Evolutionary conservation across 2,113 vertebrate species (phyloP).

Genomic region (Paratilapia polleni): DNA sequence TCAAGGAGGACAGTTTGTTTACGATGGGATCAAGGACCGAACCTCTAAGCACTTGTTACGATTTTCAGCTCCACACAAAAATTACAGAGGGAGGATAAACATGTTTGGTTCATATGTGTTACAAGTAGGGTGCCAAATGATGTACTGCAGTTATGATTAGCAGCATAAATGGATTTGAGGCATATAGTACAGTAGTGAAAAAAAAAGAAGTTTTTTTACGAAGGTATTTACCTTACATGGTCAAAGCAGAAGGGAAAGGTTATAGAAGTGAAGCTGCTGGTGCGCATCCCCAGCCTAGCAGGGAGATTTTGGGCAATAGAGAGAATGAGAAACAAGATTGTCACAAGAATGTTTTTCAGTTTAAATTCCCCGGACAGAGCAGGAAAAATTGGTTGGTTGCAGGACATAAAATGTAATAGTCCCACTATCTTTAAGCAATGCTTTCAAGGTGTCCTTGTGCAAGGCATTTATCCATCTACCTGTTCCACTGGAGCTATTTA

Average conservation of each 20-base stretch:
- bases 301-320: neutral
- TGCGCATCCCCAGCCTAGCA: neutral
- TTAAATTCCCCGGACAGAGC: conserved; percentile 29
- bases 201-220: neutral
- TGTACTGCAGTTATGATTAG: neutral
- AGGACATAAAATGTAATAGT: conserved; percentile 54
- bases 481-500: conserved; percentile 19
- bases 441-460: conserved; percentile 63
- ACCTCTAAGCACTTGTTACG: conserved; percentile 37
- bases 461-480: conserved; percentile 33
- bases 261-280: neutral
- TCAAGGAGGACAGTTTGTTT: conserved; percentile 24
- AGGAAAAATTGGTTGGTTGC: conserved; percentile 44
- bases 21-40: conserved; percentile 12
- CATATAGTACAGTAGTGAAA: neutral
- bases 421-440: conserved; percentile 22
- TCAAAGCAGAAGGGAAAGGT: neutral
- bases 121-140: neutral
- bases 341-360: conserved; percentile 16
- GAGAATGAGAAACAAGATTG: conserved; percentile 16
- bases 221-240: neutral
- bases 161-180: neutral
- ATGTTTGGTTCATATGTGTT: conserved; percentile 8
- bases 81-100: neutral
- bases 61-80: conserved; percentile 1